These are phyloP conservation scores for Mesembrinibis cayennensis DNA, from an alignment of 2,113 vertebrate species.

Conservation along the genomic window DNA sequence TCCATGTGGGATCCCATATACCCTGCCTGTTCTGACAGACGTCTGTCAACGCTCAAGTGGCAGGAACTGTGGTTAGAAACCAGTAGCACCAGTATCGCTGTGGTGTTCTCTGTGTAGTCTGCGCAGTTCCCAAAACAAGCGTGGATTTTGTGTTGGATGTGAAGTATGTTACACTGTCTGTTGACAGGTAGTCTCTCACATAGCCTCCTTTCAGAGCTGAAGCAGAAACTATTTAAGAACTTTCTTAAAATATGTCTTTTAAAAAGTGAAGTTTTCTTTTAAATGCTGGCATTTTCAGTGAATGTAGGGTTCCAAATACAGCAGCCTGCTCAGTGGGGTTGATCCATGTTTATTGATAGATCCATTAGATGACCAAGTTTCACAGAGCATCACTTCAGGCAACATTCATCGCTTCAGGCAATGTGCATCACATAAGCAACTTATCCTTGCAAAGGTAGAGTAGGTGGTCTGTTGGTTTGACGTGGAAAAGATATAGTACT, in stretches of 20 bases:
- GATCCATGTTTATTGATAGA: not conserved
- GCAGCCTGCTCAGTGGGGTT: not conserved
- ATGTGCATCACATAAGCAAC: not conserved
- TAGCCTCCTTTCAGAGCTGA: not conserved
- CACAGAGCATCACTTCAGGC: not conserved
- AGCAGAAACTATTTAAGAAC: not conserved
- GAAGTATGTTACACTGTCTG: not conserved
- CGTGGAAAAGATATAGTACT: not conserved
- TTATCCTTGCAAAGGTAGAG: not conserved
- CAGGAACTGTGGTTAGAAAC: not conserved
- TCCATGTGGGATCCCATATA: not conserved
- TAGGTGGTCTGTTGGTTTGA: not conserved
- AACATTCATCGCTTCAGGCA: not conserved
- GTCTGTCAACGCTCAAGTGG: not conserved
- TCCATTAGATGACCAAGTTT: not conserved
- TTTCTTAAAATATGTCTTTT: not conserved
- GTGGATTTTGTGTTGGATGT: not conserved
- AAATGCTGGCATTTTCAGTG: not conserved
- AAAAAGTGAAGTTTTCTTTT: not conserved
- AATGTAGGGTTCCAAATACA: not conserved
- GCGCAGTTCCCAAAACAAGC: not conserved
- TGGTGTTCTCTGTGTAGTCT: not conserved
- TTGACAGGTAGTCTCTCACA: not conserved
- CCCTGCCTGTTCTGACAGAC: not conserved
- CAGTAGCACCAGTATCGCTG: not conserved